Conservation (phyloP, 30 jellyfish, hydroid and myxozoan genomes). For the Chrysaora quinquecirrha region DNA sequence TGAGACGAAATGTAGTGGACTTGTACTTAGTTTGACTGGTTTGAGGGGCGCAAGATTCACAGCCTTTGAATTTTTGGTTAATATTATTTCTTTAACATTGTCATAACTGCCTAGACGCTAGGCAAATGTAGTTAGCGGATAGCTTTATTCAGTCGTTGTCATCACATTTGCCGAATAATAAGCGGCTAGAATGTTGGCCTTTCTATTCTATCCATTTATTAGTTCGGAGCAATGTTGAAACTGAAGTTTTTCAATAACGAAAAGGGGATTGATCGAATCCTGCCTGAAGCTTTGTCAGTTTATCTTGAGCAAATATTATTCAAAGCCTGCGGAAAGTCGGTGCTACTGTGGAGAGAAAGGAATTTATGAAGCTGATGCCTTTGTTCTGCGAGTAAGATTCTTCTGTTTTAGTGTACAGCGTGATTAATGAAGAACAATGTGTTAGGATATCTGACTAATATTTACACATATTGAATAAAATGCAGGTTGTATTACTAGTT, state of each 20-base stretch:
- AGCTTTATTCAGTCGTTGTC: no score
- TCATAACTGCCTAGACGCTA: no score
- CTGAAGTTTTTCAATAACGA: neutral
- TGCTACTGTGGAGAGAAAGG: conserved; percentile 69
- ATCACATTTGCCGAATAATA: no score
- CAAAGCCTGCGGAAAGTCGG: conserved; percentile 82
- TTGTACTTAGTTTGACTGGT: no score
- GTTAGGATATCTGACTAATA: conserved; percentile 20
- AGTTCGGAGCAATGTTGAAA: no score
- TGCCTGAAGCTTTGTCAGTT: conserved; percentile 7
- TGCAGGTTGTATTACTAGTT: conserved; percentile 8
- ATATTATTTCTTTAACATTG: no score
- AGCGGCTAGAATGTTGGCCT: no score
- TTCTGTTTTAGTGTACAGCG: conserved; percentile 24
- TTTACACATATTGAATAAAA: conserved; percentile 38
- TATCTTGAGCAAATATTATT: conserved; percentile 65
- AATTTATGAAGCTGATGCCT: conserved; percentile 47
- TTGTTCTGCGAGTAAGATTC: conserved; percentile 68
- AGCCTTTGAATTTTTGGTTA: no score
- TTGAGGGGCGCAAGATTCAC: no score
- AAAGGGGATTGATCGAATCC: neutral
- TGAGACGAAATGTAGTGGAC: no score
- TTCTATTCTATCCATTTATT: no score
- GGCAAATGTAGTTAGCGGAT: no score
- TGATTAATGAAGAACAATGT: conserved; percentile 55